These are phyloP conservation scores for Alcedo atthis DNA, from an alignment of 2,797 vertebrate species.

Conservation along the genomic window DNA sequence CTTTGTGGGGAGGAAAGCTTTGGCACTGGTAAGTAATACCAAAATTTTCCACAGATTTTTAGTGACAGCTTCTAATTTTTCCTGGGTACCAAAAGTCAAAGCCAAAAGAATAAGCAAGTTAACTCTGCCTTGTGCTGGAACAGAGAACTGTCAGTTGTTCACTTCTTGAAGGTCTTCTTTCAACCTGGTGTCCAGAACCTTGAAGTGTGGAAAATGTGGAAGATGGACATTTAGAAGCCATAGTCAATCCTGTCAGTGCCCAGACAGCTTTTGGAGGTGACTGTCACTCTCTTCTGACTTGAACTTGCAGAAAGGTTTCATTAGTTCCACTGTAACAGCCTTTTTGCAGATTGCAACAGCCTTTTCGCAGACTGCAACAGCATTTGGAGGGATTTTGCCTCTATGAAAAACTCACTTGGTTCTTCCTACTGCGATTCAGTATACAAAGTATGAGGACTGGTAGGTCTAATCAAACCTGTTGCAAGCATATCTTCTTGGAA, in stretches of 20 bases:
- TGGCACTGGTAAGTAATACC: slow-evolving; percentile 87
- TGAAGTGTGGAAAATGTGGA: neutral
- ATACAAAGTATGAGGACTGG: neutral
- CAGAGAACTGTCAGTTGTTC: neutral
- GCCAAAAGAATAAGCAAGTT: neutral
- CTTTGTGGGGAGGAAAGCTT: slow-evolving; percentile 99
- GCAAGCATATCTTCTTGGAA: neutral
- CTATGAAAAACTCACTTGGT: rapidly evolving
- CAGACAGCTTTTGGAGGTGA: neutral
- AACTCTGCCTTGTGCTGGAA: neutral
- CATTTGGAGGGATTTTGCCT: neutral
- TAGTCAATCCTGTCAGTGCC: neutral
- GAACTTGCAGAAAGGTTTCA: neutral
- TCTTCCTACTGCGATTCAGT: neutral
- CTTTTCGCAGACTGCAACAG: neutral
- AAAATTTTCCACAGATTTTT: neutral
- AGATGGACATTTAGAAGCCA: neutral
- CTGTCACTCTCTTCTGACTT: neutral
- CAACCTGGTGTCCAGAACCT: neutral
- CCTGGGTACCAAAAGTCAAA: neutral
- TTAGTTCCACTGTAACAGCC: neutral
- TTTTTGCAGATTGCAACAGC: neutral
- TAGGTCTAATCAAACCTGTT: neutral
- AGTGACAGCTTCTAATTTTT: neutral
- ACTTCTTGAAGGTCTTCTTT: neutral